Evolutionary conservation across 2,888 invertebrate species (phyloP), one percentile per base, ranked within the genome.

Genomic region (Malthinus flaveolus): DNA sequence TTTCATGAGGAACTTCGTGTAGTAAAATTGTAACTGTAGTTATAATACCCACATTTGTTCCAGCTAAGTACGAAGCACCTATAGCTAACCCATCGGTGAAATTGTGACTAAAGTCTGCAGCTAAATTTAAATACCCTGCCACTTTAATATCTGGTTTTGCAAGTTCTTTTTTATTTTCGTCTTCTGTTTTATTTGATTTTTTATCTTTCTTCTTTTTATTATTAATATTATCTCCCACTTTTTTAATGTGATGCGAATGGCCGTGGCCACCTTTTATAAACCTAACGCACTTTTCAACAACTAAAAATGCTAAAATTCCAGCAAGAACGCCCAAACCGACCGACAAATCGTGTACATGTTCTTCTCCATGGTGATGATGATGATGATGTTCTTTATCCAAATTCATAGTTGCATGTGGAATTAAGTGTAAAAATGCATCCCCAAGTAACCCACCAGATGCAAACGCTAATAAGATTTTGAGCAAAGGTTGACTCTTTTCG

Each of bases 21-120:
- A 99, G 80, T 50, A 99, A 83, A 72, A 99, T 97, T 1, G 97
- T 97, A 34, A 97, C 81, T 23, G 98, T 98, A 10, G 99, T 99
- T 9, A 97, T 84, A 52, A 91, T 84, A 31, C 95, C 95, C 71
- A 94, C 85, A 68, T 84, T 91, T 69, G 90, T 87, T 8, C 97
- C 97, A 58, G 95, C 96, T 71, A 97, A 85, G 77, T 90, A 98
- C 1, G 97, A 97, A 1, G 98, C 98, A 48, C 99, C 99, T 75
- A 99, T 98, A 13, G 99, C 99, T 60, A 99, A 81, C 13, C 99
- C 99, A 84, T 99, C 99, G 8, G 99, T 99, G 74, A 99, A 97
- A 80, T 99, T 99, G 78, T 99, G 99, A 9, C 95, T 89, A 78
- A 97, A 97, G 79, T 99, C 99, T 33, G 99, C 99, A 49, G 94